Evolutionary conservation across 2,888 invertebrate genomes (phyloP).

Genomic region (Troides aeacus): DNA sequence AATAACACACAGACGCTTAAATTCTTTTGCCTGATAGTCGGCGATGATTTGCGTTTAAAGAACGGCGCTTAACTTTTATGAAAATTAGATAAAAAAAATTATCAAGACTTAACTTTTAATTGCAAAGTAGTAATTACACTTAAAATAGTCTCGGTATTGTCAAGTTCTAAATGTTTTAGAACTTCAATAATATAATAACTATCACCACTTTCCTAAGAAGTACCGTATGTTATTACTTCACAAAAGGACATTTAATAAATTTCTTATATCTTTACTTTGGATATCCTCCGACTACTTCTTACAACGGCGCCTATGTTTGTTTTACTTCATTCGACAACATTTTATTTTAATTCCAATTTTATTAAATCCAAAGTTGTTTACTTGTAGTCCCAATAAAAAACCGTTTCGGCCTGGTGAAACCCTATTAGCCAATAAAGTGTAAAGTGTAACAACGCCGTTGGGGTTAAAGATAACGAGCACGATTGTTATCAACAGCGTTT

Average conservation of each 20-base stretch:
- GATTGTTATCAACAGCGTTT: constrained; percentile 31
- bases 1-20: constrained; percentile 1
- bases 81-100: neutral
- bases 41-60: neutral
- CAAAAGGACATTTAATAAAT: no score
- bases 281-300: no score
- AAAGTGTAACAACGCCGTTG: constrained; percentile 7
- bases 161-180: no score
- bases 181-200: no score
- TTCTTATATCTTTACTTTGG: no score
- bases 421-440: constrained; percentile 23
- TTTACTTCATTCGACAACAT: neutral
- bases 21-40: neutral
- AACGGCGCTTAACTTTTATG: neutral
- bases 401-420: constrained; percentile 19
- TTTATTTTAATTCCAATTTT: no score
- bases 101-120: neutral
- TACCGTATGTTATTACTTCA: no score
- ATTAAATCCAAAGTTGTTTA: constrained; percentile 21
- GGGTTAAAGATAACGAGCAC: constrained; percentile 6
- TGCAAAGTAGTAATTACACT: neutral
- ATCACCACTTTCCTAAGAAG: no score
- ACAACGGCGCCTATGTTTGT: no score
- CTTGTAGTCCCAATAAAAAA: constrained; percentile 34
- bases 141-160: no score